Percentiles rank a stretch among this genome's conserved stretches.
phyloP scores from a whole-genome alignment of 2,797 vertebrate species.

The Sylvilagus floridanus region DNA sequence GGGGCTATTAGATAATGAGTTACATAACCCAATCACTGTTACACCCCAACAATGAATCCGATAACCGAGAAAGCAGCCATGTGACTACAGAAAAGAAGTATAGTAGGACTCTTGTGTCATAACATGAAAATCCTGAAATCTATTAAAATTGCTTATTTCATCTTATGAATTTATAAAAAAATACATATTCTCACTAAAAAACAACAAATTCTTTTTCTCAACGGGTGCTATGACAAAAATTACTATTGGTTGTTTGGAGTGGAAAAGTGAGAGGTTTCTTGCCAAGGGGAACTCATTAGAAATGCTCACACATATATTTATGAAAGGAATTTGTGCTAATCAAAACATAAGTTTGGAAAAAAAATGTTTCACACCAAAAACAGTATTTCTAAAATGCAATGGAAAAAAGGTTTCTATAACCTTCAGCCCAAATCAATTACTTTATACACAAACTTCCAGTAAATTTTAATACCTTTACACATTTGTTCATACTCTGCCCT shows the following conservation, averaged over 20 bases:
- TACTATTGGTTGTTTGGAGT: constrained; percentile 30
- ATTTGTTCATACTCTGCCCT: neutral
- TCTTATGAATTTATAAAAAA: constrained; percentile 20
- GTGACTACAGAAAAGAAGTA: neutral
- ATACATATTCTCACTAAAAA: neutral
- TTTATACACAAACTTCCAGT: neutral
- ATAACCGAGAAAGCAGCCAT: too few relatives aligned
- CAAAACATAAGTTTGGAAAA: constrained; percentile 34
- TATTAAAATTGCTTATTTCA: constrained; percentile 39
- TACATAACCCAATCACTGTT: too few relatives aligned
- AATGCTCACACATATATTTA: neutral
- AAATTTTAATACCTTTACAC: constrained; percentile 17
- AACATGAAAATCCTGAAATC: neutral
- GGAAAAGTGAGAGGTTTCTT: constrained; percentile 35
- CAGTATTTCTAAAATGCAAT: neutral
- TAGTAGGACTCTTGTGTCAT: neutral
- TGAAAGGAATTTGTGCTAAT: constrained; percentile 39
- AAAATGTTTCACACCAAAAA: constrained; percentile 30
- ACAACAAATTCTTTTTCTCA: neutral
- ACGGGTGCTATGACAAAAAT: neutral
- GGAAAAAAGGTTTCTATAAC: constrained; percentile 9
- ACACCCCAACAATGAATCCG: too few relatives aligned
- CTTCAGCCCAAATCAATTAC: constrained; percentile 11
- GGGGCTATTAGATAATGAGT: too few relatives aligned
- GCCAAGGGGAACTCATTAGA: neutral